Base-by-base conservation (phyloP, 2,113 vertebrate genomes). In the Triplophysa tibetana region DNA sequence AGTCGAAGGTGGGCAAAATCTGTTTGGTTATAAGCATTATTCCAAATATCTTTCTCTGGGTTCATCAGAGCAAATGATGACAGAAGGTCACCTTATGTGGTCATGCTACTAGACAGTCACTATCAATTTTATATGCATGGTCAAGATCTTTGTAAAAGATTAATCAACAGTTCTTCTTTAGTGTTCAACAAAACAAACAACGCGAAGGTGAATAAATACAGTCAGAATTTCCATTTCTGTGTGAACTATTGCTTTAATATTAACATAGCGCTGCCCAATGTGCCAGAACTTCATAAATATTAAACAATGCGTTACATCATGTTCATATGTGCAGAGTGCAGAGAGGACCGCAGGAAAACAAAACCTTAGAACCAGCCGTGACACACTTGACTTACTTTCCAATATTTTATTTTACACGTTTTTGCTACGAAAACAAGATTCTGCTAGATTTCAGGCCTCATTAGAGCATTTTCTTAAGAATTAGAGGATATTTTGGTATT, bases 401-500 rank as follows among this genome's bases (percentile, higher is more conserved):
- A 83, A 89, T 86, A 88, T 82, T 88, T 86, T 83, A 81, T 89
- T 89, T 90, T 80, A 67, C 74, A 78, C n/a, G 17, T 86, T 85
- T 88, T 86, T 90, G 86, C 88, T 86, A 88, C 89, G 85, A 87
- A 81, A 86, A 86, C 88, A 89, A 87, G 61, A 62, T 63, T 85
- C 67, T 24, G 58, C 72, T 84, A 85, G 84, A 78, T 86, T 70
- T 41, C 58, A 69, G 73, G 75, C 66, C 70, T 91, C 90, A 91
- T 92, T 90, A 89, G 82, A 84, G 60, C 13, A 52, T 67, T 86
- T 89, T 90, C 87, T 90, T 86, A 70, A 86, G 85, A 81, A 90
- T 87, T 85, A 85, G 77, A 88, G 82, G 87, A 89, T 89, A 90
- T 91, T 91, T 90, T 89, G 87, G 85, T 89, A 91, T 91, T 88